A percentile compares a stretch with the other conserved stretches of the same genome.
Conservation (phyloP, 2,113 vertebrate species). For the Oryzias celebensis region DNA sequence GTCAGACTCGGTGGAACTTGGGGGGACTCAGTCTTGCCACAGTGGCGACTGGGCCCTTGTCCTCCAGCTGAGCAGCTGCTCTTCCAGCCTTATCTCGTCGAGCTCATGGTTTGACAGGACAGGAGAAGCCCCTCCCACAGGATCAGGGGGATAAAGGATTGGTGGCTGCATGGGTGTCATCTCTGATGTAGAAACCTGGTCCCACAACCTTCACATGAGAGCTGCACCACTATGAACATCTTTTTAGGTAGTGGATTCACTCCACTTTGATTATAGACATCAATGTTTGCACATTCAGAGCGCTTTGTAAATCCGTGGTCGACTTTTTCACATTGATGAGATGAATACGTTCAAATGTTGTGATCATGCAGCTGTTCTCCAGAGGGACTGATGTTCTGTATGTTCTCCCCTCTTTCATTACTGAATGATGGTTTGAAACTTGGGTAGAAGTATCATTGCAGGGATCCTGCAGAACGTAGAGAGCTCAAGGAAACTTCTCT, state of each 20-base stretch:
- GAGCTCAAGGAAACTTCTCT: too few relatives aligned
- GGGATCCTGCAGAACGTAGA: too few relatives aligned
- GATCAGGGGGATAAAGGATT: slow-evolving; percentile 50
- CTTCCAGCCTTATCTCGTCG: slow-evolving; percentile 24
- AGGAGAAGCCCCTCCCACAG: slow-evolving; percentile 35
- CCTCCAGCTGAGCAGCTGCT: slow-evolving; percentile 39
- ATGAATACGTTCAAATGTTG: too few relatives aligned
- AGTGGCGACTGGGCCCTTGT: not conserved
- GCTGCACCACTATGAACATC: not conserved
- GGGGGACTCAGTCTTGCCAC: slow-evolving; percentile 12
- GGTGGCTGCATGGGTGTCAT: not conserved
- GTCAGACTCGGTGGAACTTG: slow-evolving; percentile 13
- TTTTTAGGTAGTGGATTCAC: slow-evolving; percentile 9
- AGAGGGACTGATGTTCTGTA: too few relatives aligned
- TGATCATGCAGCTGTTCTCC: too few relatives aligned
- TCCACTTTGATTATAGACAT: not conserved
- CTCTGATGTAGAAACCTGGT: slow-evolving; percentile 6
- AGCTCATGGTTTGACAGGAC: slow-evolving; percentile 24
- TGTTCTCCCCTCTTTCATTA: too few relatives aligned
- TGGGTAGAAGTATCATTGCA: too few relatives aligned
- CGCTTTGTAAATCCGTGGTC: too few relatives aligned
- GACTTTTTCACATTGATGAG: too few relatives aligned
- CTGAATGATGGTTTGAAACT: too few relatives aligned
- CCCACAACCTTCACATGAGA: slow-evolving; percentile 18
- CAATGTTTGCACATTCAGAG: too few relatives aligned